phyloP scores from a whole-genome alignment of 1,140 invertebrate genomes.

The Solenopsis fugax region DNA sequence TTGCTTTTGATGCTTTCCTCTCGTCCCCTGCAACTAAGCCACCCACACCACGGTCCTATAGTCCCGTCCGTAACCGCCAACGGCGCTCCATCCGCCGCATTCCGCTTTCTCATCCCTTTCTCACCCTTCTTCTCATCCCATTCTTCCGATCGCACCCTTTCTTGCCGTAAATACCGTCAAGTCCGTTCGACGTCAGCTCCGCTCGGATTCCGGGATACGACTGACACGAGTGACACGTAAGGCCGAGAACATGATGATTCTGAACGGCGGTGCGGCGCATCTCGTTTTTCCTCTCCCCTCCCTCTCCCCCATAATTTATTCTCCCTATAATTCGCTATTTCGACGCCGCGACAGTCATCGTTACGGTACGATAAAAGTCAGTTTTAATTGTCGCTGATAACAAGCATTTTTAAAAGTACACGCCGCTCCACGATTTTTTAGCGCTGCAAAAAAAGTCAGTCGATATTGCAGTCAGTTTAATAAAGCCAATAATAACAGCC shows the following conservation, averaged over 20 bases:
- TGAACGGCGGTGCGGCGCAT: neutral
- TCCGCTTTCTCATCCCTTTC: conserved; percentile 77
- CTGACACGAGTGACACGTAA: conserved; percentile 62
- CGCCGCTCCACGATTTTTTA: conserved; percentile 35
- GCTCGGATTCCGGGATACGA: conserved; percentile 43
- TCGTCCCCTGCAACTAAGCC: conserved; percentile 81
- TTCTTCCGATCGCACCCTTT: conserved; percentile 81
- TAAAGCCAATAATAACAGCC: conserved; percentile 65
- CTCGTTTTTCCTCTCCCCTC: neutral
- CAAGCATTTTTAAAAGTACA: conserved; percentile 48
- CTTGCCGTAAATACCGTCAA: conserved; percentile 74
- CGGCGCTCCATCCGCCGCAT: conserved; percentile 77
- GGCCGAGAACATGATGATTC: conserved; percentile 58
- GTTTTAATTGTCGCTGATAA: conserved; percentile 53
- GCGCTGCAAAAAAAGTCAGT: conserved; percentile 43
- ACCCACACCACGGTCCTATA: conserved; percentile 77
- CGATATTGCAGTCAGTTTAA: conserved; percentile 73
- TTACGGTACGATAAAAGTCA: conserved; percentile 46
- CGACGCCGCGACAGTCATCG: conserved; percentile 5
- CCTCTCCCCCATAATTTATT: neutral
- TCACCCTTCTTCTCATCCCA: conserved; percentile 78
- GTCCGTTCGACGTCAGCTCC: conserved; percentile 61
- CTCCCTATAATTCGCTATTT: conserved; percentile 29
- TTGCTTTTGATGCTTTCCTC: conserved; percentile 87
- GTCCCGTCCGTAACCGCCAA: conserved; percentile 80